Evolutionary conservation across 2,113 vertebrate genomes (phyloP).

Genomic region (Pseudorasbora parva): DNA sequence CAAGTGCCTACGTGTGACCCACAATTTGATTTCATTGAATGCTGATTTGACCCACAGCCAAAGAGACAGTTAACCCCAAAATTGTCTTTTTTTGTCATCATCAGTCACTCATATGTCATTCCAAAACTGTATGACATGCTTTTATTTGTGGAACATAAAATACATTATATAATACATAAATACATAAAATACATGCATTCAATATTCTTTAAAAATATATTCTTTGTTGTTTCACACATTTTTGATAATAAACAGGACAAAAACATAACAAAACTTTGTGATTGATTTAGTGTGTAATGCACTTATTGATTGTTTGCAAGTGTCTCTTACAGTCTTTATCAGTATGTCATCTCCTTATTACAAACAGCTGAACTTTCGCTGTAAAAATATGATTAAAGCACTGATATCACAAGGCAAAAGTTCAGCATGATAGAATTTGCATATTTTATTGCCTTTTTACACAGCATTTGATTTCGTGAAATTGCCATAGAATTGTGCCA

Average conservation of each 20-base stretch:
- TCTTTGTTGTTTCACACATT: too few species aligned
- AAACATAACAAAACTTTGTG: not conserved
- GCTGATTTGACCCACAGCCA: not conserved
- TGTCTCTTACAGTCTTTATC: not conserved
- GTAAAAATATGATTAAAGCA: not conserved
- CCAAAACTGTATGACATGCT: not conserved
- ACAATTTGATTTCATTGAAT: not conserved
- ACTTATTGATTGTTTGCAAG: too few species aligned
- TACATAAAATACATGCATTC: too few species aligned
- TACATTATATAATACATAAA: too few species aligned
- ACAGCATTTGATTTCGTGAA: not conserved
- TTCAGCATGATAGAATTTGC: not conserved
- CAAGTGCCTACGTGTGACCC: conserved; percentile 5
- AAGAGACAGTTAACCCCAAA: not conserved
- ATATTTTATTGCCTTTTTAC: not conserved
- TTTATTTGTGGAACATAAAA: not conserved
- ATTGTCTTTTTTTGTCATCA: not conserved
- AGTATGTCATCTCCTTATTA: too few species aligned
- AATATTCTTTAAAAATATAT: too few species aligned
- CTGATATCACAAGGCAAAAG: not conserved
- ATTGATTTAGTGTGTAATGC: not conserved
- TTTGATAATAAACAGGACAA: not conserved
- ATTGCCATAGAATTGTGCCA: not conserved
- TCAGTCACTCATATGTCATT: not conserved
- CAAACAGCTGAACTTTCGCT: not conserved